Base-by-base conservation (phyloP, 2,888 invertebrate species). In the Callyntrura guangdongensis region DNA sequence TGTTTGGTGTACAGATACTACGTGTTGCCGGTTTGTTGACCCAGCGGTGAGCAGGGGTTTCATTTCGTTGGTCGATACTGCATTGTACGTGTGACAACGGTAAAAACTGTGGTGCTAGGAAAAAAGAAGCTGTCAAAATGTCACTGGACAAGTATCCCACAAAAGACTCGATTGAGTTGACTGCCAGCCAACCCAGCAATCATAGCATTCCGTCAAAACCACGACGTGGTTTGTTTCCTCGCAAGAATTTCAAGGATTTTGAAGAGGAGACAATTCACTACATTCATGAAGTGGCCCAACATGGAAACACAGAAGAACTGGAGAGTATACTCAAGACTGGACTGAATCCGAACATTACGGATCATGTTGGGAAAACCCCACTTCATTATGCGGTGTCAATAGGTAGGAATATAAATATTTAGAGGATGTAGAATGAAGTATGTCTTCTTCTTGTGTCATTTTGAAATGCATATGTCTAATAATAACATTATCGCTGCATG, bases 221-320 rank as follows among this genome's bases (percentile, higher is more conserved):
- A 2, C 72, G 83, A 3, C 11, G 89, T 8, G 89, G 89, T 0
- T 14, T 82, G 25, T 87, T 90, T 82, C 90, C 90, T 14, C 85
- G 90, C 5, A 90, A 90, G 49, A 90, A 61, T 25, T 86, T 92
- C 61, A 92, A 90, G 85, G 90, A 90, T 81, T 86, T 83, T 79
- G 89, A 84, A 27, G 89, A 88, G 47, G 84, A 89, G 36, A 89
- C 89, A 1, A 22, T 89, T 67, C 88, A 89, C 12, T 85, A 86
- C 20, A 77, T 92, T 25, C 87, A 91, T 67, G 91, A 92, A 92
- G 98, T 98, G 0, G 98, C 98, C 0, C 98, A 98, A 94, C 97
- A 97, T 89, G 98, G 98, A 0, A 97, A 97, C 94, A 96, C 96
- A 9, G 97, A 98, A 84, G 98, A 98, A 94, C 96, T 98, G 0